Evolutionary conservation across 2,113 vertebrate genomes (phyloP), one percentile per base, ranked within the genome.

Genomic region (Geococcyx californianus): DNA sequence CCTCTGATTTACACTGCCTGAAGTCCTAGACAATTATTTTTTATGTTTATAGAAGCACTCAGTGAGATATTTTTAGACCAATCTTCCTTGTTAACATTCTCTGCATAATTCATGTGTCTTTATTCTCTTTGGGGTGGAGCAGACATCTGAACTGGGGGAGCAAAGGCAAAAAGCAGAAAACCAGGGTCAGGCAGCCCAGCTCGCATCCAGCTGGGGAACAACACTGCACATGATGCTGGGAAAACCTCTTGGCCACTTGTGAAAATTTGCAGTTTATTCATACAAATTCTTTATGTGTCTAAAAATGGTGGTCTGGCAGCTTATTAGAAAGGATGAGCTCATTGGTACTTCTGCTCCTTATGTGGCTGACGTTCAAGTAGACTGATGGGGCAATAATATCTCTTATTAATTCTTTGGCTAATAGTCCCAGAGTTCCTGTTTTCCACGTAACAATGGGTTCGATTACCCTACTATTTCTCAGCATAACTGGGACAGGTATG

Each of bases 91-190:
- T 66, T 82, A 88, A 67, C 31, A 64, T 82, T 84, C 69, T 60
- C 31, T 76, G 62, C 94, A 85, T 89, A 91, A 89, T 91, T 91
- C 68, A 66, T n/a, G 52, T 15, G 49, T 62, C 49, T 34, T 81
- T 68, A 78, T 84, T 82, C 58, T 24, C 51, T 55, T 51, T 34
- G 31, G 40, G 38, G 18, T 1, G 1, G 49, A 81, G 40, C 56
- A 74, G 34, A 47, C 59, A 23, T 23, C 44, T 85, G 62, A 93
- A 79, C 36, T 54, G 4, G 9, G 33, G 25, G 13, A 84, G 38
- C 42, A 87, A n/a, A 75, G 11, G 59, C 51, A 85, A 42, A 51
- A 5, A 36, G 49, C n/a, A 67, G 25, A 60, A 15, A 67, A 11
- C 5, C 4, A 7, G 21, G 20, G 26, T 38, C 44, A 75, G 28